Base-by-base conservation (phyloP, 2,797 vertebrate species). In the Gadopsis marmoratus region DNA sequence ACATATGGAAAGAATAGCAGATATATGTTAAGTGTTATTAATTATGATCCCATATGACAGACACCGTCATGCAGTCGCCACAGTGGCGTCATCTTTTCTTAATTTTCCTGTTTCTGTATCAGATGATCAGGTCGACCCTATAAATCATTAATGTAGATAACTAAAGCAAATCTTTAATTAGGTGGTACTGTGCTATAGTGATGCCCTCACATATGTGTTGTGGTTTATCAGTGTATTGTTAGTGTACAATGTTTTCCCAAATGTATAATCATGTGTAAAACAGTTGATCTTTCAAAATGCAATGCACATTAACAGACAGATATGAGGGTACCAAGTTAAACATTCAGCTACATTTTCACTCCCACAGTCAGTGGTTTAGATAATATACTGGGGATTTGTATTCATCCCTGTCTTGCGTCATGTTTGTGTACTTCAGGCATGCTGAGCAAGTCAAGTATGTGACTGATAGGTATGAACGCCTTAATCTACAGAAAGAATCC, bases 321-420 rank as follows among this genome's bases (percentile, higher is more conserved):
- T 29, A 26, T 26, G 26, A 10, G 29, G 6, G 16, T n/a, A 33
- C 47, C 4, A 21, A 39, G 23, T 47, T 81, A 71, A 69, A 41
- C 50, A 73, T 64, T 81, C 12, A 76, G 12, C 47, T 12, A 16
- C 41, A 62, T 11, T 12, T 56, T 71, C 0, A 29, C 37, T 26
- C 43, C 50, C 74, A 54, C 47, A 55, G 31, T 9, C 5, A 35
- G 13, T 4, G 39, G 53, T 17, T 58, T 16, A 11, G 4, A 31
- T 2, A 11, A 4, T 17, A 16, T 21, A 68, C 37, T 37, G 21
- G 16, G 1, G 74, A n/a, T 58, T 23, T 45, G 37, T 31, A 21
- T 31, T 39, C 2, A 55, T 62, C 19, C 19, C 48, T 21, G 19
- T n/a, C 48, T 21, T 50, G 19, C 9, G 35, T 53, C 59, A 29